Base-by-base conservation (phyloP, 1,140 invertebrate genomes). In the Drosophila carrolli region DNA sequence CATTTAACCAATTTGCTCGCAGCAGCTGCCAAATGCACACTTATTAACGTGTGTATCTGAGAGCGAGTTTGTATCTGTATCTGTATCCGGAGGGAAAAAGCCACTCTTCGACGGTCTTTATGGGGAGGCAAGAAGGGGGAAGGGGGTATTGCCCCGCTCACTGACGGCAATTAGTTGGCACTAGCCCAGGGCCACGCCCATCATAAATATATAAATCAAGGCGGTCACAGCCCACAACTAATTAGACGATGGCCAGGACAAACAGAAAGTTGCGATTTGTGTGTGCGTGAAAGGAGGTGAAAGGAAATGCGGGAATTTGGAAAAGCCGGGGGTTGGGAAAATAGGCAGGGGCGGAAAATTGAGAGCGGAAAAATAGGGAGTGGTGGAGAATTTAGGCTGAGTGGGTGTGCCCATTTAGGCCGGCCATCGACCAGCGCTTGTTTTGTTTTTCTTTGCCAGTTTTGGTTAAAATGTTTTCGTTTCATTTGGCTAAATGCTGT, bases 181-280 rank as follows among this genome's bases (percentile, higher is more conserved):
- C 44, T 48, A 54, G 16, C 29, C 55, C 44, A 44, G 57, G 57
- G 78, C 67, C 78, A 81, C 78, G 59, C 78, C 78, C 67, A 61
- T 37, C 59, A 63, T 56, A 80, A 65, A 66, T 62, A 76, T 66
- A 75, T 75, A 75, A 75, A 75, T 75, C 73, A 75, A 66, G 62
- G 46, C 54, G 53, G 72, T 11, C 48, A 57, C 60, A 23, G 72
- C 72, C 73, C 61, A 67, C 72, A 75, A 75, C 61, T 75, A 59
- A 75, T 75, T 75, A 75, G 60, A 38, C 43, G 37, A 63, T 55
- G 58, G 48, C 35, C 56, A 27, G 44, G 71, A 37, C 54, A 51
- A 73, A 73, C 46, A 53, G 51, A 75, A 37, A 56, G 48, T 61
- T 75, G 54, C 78, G 78, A 81, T 81, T 81, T 76, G 65, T 72